Evolutionary conservation across 2,888 invertebrate species (phyloP), one percentile per base, ranked within the genome.

Genomic region (Tipula helvola): DNA sequence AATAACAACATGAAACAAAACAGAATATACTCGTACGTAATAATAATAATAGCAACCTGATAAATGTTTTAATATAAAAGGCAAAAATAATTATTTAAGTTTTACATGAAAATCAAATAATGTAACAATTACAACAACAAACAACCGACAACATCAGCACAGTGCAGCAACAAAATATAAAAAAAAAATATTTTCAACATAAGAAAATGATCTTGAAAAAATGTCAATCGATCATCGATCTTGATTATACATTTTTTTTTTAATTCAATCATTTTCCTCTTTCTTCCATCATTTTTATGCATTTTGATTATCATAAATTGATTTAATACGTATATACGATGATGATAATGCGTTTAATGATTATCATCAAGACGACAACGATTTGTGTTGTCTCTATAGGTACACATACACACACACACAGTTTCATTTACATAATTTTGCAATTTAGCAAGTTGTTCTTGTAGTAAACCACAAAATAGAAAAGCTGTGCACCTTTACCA

Each of bases 141-240:
- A 18, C 16, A 71, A 28, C 28, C 28, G 28, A 71, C 71, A 71
- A 71, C 28, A 71, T 28, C 10, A 71, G 71, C 52, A 39, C 7
- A 39, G 39, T 39, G 71, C 71, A 71, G 18, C 71, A 71, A 12
- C 71, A 28, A 18, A 71, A 7, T 28, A 71, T 42, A n/a, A n/a
- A n/a, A n/a, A 16, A n/a, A 52, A 52, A 52, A 52, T 71, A 71
- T 28, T 71, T 28, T 28, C 71, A 71, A 28, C 71, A 71, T 36
- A 84, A 84, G 16, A 84, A 84, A 84, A 84, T 84, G 84, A 84
- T 84, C 84, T 84, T 84, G 84, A 84, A 84, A 84, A 84, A 84
- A 84, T 84, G 84, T 84, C 84, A 84, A 84, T 84, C 84, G 84
- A 84, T 84, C 84, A 84, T 84, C 84, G 84, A 84, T 84, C 84